Percentiles rank a stretch among this genome's conserved stretches.
Evolutionary conservation across 2,888 invertebrate species (phyloP).

Genomic region (Cryptosula pallasiana): DNA sequence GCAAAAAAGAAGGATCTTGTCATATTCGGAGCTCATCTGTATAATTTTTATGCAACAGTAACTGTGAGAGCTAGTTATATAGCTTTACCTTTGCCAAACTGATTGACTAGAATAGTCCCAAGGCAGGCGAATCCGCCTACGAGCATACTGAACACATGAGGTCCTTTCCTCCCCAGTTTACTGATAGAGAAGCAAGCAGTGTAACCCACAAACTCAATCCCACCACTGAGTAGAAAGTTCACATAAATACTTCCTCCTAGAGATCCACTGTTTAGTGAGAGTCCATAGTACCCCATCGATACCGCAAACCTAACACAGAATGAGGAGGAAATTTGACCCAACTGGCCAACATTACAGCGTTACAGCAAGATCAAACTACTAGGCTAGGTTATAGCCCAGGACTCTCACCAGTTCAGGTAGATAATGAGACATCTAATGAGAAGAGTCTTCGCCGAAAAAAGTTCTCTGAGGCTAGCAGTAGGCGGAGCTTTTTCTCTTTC

Average conservation of each 20-base stretch:
- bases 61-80: too few relatives aligned
- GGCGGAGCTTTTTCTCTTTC: not conserved
- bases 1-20: too few relatives aligned
- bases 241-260: conserved; percentile 38
- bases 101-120: not conserved
- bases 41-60: too few relatives aligned
- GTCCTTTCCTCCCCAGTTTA: conserved; percentile 24
- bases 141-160: conserved; percentile 21
- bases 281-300: conserved; percentile 40
- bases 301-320: conserved; percentile 40
- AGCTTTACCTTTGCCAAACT: conserved; percentile 14
- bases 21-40: too few relatives aligned
- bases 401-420: conserved; percentile 1
- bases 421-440: not conserved
- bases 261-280: conserved; percentile 37
- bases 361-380: too few relatives aligned
- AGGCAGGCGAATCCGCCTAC: conserved; percentile 8
- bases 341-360: too few relatives aligned
- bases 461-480: not conserved
- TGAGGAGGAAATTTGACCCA: too few relatives aligned
- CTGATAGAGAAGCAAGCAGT: not conserved
- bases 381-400: too few relatives aligned
- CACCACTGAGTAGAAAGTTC: conserved; percentile 37
- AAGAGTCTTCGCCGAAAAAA: not conserved
- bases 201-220: conserved; percentile 31